Percentiles rank a stretch among this genome's conserved stretches.
Conservation (phyloP, 2,113 vertebrate species). For the Maccullochella peelii region DNA sequence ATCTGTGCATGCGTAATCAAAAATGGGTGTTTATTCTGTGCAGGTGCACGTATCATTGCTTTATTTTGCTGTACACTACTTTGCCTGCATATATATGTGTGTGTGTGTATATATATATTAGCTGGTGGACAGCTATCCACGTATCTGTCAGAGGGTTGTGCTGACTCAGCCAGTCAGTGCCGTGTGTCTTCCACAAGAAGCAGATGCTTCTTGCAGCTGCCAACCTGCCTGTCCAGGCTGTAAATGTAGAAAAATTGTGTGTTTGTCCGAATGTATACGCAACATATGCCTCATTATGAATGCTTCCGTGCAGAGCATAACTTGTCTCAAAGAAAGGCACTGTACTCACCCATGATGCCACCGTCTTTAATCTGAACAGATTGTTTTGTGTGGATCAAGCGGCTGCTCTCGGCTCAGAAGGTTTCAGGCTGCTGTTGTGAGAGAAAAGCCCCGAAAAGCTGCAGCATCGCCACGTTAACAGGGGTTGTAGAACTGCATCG, state of each 20-base stretch:
- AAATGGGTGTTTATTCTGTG: not conserved
- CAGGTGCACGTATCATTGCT: not conserved
- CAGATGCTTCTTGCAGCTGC: conserved; percentile 39
- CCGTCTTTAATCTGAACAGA: conserved; percentile 22
- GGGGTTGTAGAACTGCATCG: not conserved
- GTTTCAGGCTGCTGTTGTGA: not conserved
- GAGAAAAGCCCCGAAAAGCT: not conserved
- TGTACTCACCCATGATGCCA: not conserved
- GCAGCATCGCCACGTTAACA: not conserved
- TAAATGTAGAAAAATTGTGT: conserved; percentile 41
- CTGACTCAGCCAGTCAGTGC: conserved; percentile 58
- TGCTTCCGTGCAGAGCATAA: conserved; percentile 1
- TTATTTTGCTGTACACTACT: not conserved
- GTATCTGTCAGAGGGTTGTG: conserved; percentile 46
- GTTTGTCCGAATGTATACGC: conserved; percentile 32
- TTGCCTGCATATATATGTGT: not conserved
- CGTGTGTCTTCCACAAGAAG: conserved; percentile 8
- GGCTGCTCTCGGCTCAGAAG: conserved; percentile 4
- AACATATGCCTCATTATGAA: conserved; percentile 58
- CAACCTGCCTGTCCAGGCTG: conserved; percentile 13
- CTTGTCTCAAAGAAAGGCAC: conserved; percentile 9
- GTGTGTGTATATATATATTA: not conserved
- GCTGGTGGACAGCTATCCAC: conserved; percentile 15
- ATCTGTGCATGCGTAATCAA: not conserved
- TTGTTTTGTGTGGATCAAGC: not conserved